These are phyloP conservation scores for Lasioglossum lativentre DNA, from an alignment of 2,888 invertebrate genomes.

Conservation along the genomic window DNA sequence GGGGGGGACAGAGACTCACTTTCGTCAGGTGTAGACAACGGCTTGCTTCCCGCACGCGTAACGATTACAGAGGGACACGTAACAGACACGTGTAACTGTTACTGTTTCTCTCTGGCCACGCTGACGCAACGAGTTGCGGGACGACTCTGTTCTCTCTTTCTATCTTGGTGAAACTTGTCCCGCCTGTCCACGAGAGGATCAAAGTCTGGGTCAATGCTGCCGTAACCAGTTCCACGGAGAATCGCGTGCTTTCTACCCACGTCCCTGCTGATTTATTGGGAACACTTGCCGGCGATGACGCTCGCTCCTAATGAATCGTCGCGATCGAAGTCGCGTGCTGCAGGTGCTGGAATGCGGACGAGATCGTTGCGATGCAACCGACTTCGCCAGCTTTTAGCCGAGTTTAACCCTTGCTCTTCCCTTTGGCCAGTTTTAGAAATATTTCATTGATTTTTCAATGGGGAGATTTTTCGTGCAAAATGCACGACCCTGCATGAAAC, in stretches of 20 bases:
- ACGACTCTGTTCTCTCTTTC: conserved; percentile 52
- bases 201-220: conserved; percentile 73
- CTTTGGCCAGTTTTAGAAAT: neutral
- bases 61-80: conserved; percentile 17
- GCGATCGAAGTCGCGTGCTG: conserved; percentile 2
- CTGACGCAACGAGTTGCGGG: conserved; percentile 69
- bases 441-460: neutral
- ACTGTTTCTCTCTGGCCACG: conserved; percentile 31
- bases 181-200: conserved; percentile 53
- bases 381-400: neutral
- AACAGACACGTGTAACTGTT: conserved; percentile 62
- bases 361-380: neutral
- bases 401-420: neutral
- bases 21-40: conserved; percentile 63
- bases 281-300: conserved; percentile 21
- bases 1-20: conserved; percentile 57
- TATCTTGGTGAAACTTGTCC: conserved; percentile 69
- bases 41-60: conserved; percentile 18
- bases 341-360: conserved; percentile 17
- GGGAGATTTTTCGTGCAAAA: no score
- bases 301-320: conserved; percentile 23
- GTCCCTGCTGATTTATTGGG: conserved; percentile 46
- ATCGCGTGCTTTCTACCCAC: conserved; percentile 24
- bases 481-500: no score
- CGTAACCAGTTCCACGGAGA: conserved; percentile 36